These are phyloP conservation scores for Recurvirostra avosetta DNA, from an alignment of 2,113 vertebrate species.

Conservation along the genomic window DNA sequence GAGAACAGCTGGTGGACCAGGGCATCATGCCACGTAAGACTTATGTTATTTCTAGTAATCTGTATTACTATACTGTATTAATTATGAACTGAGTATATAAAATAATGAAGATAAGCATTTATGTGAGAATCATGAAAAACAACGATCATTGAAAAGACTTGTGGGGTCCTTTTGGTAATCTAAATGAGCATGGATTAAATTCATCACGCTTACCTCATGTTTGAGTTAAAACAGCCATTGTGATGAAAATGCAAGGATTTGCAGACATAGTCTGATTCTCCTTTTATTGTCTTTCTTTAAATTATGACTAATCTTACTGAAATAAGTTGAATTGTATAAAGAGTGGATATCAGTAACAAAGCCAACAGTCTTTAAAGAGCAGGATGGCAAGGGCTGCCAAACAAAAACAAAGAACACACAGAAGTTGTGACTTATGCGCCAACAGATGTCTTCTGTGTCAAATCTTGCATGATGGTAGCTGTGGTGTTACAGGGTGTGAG, in stretches of 20 bases:
- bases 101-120: not conserved
- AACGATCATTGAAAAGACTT: not conserved
- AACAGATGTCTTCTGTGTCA: not conserved
- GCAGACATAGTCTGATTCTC: not conserved
- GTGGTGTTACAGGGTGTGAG: not conserved
- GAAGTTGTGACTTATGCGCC: rapidly evolving
- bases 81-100: not conserved
- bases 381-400: not conserved
- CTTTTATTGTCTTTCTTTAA: not conserved
- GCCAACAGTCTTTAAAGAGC: not conserved
- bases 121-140: not conserved
- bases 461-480: not conserved
- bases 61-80: not conserved
- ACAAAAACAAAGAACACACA: not conserved
- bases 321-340: not conserved
- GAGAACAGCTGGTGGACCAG: constrained; percentile 94
- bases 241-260: not conserved
- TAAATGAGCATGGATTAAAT: not conserved
- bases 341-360: not conserved
- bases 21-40: constrained; percentile 98
- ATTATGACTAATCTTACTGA: not conserved
- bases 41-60: not conserved
- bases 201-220: not conserved
- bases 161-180: not conserved
- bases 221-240: not conserved